Base-by-base conservation (phyloP, 2,888 invertebrate species). In the Epistrophella euchroma region DNA sequence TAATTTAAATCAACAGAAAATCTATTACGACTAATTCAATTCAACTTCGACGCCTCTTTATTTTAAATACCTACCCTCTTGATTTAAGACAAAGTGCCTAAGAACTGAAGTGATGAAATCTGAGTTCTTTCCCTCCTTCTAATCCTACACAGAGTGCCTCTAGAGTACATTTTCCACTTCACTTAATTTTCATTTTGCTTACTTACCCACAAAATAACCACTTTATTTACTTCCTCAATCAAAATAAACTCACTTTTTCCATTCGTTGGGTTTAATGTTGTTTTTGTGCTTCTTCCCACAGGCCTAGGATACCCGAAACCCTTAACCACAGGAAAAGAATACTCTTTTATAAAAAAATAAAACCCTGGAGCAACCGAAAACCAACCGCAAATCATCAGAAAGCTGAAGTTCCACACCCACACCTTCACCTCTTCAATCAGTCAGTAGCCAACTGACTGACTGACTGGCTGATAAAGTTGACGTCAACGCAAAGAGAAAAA, bases 241-340 rank as follows among this genome's bases (percentile, higher is more conserved):
- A 47, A 74, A 84, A 43, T 58, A 64, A 64, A 71, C 70, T 64
- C 28, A 64, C 22, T 81, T 81, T 76, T n/a, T 72, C 32, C 35
- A 17, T 77, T 72, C 22, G 11, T 25, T 64, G 28, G 28, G 32
- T 56, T 47, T 47, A 0, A 47, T 47, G 11, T 47, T 47, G 17
- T 47, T 47, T 7, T 47, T 47, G 19, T 58, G 9, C 6, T 64
- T 70, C 22, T 60, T 40, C 37, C 40, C 58, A 37, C 58, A 77
- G 85, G 62, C 77, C 32, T 86, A 81, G 77, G 73, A 81, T 35
- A 77, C 28, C 76, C 32, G 52, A 74, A 86, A 81, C 66, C 77
- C 70, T 35, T 55, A 77, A 86, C 77, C 77, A 58, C 77, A 77
- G 45, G 45, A 47, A 73, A 55, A 62, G 22, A 58, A 62, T 73